A percentile compares a stretch with the other conserved stretches of the same genome.
phyloP scores from a whole-genome alignment of 2,113 vertebrate species.

The Paradisaea rubra region DNA sequence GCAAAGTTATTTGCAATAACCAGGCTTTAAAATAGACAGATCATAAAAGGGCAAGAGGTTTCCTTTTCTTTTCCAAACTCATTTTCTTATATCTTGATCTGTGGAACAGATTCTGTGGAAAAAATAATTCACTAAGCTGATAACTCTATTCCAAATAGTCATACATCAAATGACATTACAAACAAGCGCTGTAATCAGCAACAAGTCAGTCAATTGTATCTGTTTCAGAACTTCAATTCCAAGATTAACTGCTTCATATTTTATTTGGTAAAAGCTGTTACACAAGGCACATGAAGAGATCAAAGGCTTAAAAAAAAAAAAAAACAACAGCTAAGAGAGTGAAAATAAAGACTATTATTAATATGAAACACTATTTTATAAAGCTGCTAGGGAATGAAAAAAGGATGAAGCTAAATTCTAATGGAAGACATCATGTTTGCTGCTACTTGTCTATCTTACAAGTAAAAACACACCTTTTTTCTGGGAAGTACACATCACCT shows the following conservation, averaged over 20 bases:
- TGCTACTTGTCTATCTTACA: neutral
- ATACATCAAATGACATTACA: neutral
- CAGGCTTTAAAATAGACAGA: neutral
- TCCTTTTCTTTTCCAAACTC: neutral
- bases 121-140: neutral
- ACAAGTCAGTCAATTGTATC: neutral
- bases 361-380: neutral
- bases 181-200: neutral
- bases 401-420: neutral
- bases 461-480: neutral
- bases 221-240: neutral
- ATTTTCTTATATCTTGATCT: neutral
- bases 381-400: neutral
- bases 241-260: neutral
- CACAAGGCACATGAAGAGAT: neutral
- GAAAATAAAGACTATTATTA: neutral
- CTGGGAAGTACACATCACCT: neutral
- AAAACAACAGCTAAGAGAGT: neutral
- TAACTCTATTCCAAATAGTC: neutral
- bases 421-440: neutral
- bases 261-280: neutral
- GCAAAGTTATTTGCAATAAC: neutral
- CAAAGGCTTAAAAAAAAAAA: neutral
- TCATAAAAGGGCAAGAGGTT: neutral
- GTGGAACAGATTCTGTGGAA: neutral